Percentiles rank a stretch among this genome's conserved stretches.
These are phyloP conservation scores for Pandemis cinnamomeana DNA, from an alignment of 2,888 invertebrate genomes.

Conservation along the genomic window DNA sequence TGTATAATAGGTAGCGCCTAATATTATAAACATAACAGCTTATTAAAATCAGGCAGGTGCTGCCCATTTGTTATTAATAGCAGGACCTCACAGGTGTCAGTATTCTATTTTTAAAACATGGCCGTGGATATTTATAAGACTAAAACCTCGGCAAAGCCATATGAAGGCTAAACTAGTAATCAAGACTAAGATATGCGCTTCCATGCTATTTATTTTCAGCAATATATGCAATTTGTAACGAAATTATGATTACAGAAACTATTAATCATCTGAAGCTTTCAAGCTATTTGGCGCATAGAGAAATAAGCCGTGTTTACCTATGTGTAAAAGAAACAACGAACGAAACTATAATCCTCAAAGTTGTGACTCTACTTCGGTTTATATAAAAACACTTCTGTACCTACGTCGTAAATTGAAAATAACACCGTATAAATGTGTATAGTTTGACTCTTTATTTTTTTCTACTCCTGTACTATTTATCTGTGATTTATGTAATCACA, in stretches of 20 bases:
- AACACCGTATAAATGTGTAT: neutral
- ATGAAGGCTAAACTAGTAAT: neutral
- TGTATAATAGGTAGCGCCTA: neutral
- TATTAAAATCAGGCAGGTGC: neutral
- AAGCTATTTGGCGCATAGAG: neutral
- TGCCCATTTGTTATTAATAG: constrained; percentile 1
- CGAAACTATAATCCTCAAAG: neutral
- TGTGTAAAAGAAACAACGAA: neutral
- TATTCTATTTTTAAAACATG: neutral
- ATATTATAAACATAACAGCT: neutral
- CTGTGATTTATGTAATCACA: too few species aligned
- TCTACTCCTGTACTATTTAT: too few species aligned
- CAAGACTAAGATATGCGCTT: neutral
- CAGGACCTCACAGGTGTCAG: constrained; percentile 1
- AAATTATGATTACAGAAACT: neutral
- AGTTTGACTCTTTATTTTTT: too few species aligned
- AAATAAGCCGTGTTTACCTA: neutral
- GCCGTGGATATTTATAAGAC: neutral
- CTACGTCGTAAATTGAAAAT: neutral
- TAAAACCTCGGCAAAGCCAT: neutral
- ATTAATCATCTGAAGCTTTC: neutral
- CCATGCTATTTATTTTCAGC: neutral
- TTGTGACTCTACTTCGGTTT: neutral
- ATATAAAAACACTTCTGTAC: neutral
- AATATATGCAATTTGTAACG: neutral